Evolutionary conservation across 2,113 vertebrate species (phyloP), one percentile per base, ranked within the genome.

Genomic region (Charina bottae): DNA sequence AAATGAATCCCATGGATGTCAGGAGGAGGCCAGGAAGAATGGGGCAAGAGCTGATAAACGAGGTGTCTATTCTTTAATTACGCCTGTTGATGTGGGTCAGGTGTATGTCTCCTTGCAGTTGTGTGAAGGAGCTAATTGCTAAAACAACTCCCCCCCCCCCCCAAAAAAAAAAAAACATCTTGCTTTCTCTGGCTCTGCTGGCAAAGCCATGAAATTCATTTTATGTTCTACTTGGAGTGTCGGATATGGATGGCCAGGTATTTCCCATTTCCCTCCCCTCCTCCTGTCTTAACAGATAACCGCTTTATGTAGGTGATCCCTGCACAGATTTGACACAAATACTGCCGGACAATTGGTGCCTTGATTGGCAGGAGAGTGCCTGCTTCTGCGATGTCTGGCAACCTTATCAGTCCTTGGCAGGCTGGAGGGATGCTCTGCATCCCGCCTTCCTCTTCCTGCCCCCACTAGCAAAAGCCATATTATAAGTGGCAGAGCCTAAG

Each of bases 291-390:
- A 46, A 62, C 56, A 64, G 46, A 9, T 84, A 83, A 55, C 49
- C 85, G 58, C 33, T 23, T 83, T 62, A 85, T 84, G n/a, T 85
- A 89, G 91, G 87, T 64, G 87, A 42, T 23, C 85, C 72, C 91
- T 92, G 91, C 72, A 68, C 58, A 28, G 87, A 89, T 89, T 89
- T 92, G 87, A 92, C 91, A 64, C 72, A 89, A 83, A 92, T 92
- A 84, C 78, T 62, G 28, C 58, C 26, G 37, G 78, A 42, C 87
- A 64, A 4, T 37, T 19, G 24, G 15, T 26, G 58, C 24, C 23
- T 55, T 85, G 58, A 62, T 64, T 83, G 58, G 49, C 42, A 42
- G 87, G 46, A 17, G 56, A 54, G 46, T 26, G 68, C n/a, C 85
- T 53, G 54, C 64, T 88, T 56, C 28, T 88, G 86, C 83, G 68